Percentiles rank a stretch among this genome's conserved stretches.
These are phyloP conservation scores for Digitonthophagus gazella DNA, from an alignment of 2,888 invertebrate genomes.

Conservation along the genomic window DNA sequence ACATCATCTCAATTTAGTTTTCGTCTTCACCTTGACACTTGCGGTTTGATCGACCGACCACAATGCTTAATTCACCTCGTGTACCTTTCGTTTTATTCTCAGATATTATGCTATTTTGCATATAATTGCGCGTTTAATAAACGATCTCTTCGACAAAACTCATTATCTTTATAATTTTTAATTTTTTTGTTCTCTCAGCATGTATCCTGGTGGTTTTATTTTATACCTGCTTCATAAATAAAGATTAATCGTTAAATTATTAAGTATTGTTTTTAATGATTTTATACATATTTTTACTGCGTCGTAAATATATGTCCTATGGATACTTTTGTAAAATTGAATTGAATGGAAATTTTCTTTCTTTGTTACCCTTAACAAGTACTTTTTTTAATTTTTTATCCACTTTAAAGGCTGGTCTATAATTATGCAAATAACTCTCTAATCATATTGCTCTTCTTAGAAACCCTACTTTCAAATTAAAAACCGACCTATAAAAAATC, in stretches of 20 bases:
- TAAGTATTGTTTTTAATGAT: too few species aligned
- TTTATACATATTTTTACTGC: too few species aligned
- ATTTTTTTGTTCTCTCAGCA: not conserved
- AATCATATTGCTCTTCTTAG: not conserved
- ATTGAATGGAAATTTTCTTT: too few species aligned
- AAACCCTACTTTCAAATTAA: not conserved
- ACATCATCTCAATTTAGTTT: not conserved
- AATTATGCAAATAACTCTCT: too few species aligned
- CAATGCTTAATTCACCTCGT: not conserved
- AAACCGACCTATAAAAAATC: not conserved
- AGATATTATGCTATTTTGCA: not conserved
- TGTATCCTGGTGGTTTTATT: too few species aligned
- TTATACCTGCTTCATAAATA: too few species aligned
- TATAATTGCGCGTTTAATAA: not conserved
- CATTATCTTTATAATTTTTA: not conserved
- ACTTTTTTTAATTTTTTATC: too few species aligned
- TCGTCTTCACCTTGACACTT: not conserved
- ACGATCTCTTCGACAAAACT: not conserved
- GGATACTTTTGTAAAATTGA: too few species aligned
- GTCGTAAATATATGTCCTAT: too few species aligned
- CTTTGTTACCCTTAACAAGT: too few species aligned
- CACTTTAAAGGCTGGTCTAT: too few species aligned
- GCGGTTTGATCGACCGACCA: not conserved
- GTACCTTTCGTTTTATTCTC: not conserved
- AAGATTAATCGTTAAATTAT: too few species aligned